Evolutionary conservation across 2,113 vertebrate species (phyloP), one percentile per base, ranked within the genome.

Genomic region (Centrocercus urophasianus): DNA sequence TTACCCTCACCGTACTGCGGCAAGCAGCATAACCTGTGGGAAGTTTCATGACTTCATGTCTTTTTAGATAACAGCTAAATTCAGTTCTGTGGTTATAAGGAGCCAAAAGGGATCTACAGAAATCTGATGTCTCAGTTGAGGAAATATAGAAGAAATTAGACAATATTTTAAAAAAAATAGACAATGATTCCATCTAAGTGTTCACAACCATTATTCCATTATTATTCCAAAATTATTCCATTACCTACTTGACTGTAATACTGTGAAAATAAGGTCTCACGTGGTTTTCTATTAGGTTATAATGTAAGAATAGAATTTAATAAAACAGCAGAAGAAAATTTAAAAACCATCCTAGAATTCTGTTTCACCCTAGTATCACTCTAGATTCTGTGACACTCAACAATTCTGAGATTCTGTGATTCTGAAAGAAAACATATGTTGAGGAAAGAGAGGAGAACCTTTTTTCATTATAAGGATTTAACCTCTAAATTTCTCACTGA

Each of bases 61-160:
- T 85, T 90, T 85, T 50, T 84, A 89, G 45, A 43, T 57, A 87
- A 65, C 32, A 92, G 74, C 75, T 92, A 72, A 72, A 83, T 77
- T 83, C 54, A 83, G 16, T 91, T 91, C 52, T 83, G 24, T 79
- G 32, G 24, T 38, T 89, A 71, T 85, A 92, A 80, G 50, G 60
- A 88, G 22, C 38, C 64, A 56, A 20, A 13, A 64, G 76, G 73
- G 42, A 47, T 81, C 65, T 78, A 34, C 50, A 74, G 34, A 28
- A 60, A 52, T 86, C 54, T 81, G 75, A 63, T 83, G 11, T 4
- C 17, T 90, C 81, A 47, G 78, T 90, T 90, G 70, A 90, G 43
- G 65, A 95, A 92, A 71, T 50, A 22, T 34, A 60, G 70, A 93
- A 74, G 86, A 18, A 6, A 77, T 73, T 96, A 56, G 54, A 56